Base-by-base conservation (phyloP, 2,888 invertebrate genomes). In the Galerucella nymphaeae region DNA sequence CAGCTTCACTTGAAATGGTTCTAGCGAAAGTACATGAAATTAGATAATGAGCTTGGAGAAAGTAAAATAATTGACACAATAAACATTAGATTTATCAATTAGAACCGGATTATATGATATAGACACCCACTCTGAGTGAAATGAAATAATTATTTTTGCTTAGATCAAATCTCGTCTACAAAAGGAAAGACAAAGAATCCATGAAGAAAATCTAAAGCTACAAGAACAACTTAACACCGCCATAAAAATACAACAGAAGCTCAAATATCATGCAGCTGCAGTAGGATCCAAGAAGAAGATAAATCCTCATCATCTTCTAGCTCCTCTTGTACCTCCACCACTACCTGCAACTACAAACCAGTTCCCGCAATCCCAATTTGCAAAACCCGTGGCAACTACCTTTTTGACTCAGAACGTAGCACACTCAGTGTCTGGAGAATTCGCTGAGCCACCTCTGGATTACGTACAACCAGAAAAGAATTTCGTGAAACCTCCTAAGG, bases 81-180 rank as follows among this genome's bases (percentile, higher is more conserved):
- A 38, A 38, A 38, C 45, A 14, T 45, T 14, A 2, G 6, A 45
- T 45, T 23, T 45, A 45, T 45, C 11, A 45, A 45, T 45, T 14
- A 45, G 14, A 3, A 45, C 45, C 45, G 45, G 13, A 14, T 45
- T 14, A 14, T 14, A 14, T 45, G 11, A 45, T 45, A 45, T 1
- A 45, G 45, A 13, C 30, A 30, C 30, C 30, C 5, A 30, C 30
- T 30, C 30, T 6, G 6, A 30, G 30, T 38, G 9, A 38, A 38
- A 38, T 9, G 8, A 38, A 38, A 38, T 38, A 9, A 38, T 38
- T 38, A 38, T 38, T 5, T 64, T 72, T 63, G 79, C 83, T 65
- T 73, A 86, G 87, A 80, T 87, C 59, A 87, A 86, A 80, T 81
- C 83, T 13, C 83, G 85, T 23, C 79, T 87, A 13, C 85, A 87